Conservation (phyloP, 2,113 vertebrate species). For the Benitochromis conjunctus region DNA sequence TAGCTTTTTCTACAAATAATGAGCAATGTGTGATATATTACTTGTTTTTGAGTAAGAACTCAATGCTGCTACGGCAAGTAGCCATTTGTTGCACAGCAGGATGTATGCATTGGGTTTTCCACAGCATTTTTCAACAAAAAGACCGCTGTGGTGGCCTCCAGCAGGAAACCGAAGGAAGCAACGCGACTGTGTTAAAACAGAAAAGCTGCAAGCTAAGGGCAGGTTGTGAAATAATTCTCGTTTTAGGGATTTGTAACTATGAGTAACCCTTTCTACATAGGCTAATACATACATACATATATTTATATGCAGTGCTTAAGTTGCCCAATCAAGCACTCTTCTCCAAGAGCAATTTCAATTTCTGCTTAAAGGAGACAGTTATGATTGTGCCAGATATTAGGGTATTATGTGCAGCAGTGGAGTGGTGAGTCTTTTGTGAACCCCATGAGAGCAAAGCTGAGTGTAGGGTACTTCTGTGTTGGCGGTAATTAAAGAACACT, state of each 20-base stretch:
- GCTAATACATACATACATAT: not conserved
- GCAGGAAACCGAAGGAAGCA: not conserved
- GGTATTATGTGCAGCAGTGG: not conserved
- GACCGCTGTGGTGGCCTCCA: not conserved
- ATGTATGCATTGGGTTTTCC: not conserved
- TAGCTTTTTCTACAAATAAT: not conserved
- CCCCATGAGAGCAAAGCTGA: not conserved
- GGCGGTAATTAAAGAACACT: not conserved
- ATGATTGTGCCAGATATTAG: not conserved
- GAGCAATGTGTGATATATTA: not conserved
- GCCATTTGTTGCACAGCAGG: not conserved
- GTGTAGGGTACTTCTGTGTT: not conserved
- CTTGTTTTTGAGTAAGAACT: not conserved
- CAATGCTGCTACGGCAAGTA: not conserved
- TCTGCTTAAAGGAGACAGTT: not conserved
- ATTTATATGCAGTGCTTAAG: not conserved
- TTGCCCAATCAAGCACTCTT: not conserved
- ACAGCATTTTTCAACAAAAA: not conserved
- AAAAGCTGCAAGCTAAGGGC: not conserved
- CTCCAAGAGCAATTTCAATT: not conserved
- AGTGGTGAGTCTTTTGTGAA: not conserved
- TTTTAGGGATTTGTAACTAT: not conserved
- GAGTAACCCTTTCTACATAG: not conserved
- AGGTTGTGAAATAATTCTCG: not conserved
- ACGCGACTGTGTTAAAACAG: fast-evolving